A percentile compares a stretch with the other conserved stretches of the same genome.
These are phyloP conservation scores for Phania funesta DNA, from an alignment of 2,888 invertebrate genomes.

Conservation along the genomic window DNA sequence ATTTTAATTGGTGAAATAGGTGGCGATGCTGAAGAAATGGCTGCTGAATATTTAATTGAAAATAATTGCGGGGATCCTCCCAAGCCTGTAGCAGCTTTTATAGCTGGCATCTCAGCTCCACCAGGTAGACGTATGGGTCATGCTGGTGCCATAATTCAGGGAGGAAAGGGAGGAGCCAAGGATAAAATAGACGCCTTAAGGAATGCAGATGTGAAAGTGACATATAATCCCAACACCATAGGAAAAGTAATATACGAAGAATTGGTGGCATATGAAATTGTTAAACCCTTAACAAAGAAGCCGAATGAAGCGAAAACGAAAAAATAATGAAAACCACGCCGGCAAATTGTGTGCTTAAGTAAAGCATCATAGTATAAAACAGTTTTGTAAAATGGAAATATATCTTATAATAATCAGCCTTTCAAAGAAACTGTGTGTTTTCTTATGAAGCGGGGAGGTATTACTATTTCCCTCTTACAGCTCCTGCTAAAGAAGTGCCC, in stretches of 20 bases:
- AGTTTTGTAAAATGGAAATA: background rate
- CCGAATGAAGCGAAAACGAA: conserved; percentile 59
- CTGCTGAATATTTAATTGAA: conserved; percentile 92
- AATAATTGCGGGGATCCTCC: conserved; percentile 90
- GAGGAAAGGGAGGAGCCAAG: conserved; percentile 97
- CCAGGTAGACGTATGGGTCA: conserved; percentile 99
- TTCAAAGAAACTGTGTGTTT: too few relatives aligned
- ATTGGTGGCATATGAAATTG: conserved; percentile 87
- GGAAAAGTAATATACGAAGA: conserved; percentile 91
- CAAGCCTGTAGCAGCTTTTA: conserved; percentile 99
- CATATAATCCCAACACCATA: conserved; percentile 95
- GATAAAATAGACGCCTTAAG: conserved; percentile 97
- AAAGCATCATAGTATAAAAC: too few relatives aligned
- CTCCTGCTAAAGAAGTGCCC: too few relatives aligned
- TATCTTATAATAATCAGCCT: too few relatives aligned
- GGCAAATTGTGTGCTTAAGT: background rate
- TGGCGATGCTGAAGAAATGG: conserved; percentile 97
- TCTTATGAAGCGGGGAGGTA: too few relatives aligned
- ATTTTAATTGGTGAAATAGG: conserved; percentile 99
- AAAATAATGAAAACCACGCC: background rate
- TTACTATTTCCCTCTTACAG: too few relatives aligned
- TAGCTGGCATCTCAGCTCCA: conserved; percentile 98
- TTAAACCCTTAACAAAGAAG: conserved; percentile 53
- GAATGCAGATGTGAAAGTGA: conserved; percentile 94
- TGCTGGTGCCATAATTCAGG: conserved; percentile 99